Evolutionary conservation across 2,888 invertebrate species (phyloP).

Genomic region (Chloroclysta siterata): DNA sequence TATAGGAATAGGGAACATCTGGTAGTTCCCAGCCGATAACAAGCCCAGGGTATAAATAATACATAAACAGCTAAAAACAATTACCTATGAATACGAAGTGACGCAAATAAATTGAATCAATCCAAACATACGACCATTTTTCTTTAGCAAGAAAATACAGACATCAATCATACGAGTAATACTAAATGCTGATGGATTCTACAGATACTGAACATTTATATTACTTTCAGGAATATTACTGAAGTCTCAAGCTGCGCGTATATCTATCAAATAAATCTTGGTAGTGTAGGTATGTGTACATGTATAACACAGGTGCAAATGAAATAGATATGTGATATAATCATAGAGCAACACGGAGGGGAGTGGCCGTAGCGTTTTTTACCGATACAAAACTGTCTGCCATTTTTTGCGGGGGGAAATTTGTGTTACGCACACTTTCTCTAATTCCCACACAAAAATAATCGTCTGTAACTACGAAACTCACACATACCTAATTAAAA

Average conservation of each 20-base stretch:
- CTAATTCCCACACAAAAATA: too few species aligned
- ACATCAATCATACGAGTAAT: constrained; percentile 21
- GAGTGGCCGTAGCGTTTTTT: too few species aligned
- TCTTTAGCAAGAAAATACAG: constrained; percentile 15
- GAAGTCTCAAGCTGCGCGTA: constrained; percentile 16
- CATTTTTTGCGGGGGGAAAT: too few species aligned
- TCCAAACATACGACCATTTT: constrained; percentile 11
- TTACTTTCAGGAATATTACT: constrained; percentile 18
- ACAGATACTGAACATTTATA: constrained; percentile 19
- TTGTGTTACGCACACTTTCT: too few species aligned
- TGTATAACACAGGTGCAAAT: not conserved
- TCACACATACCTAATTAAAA: too few species aligned
- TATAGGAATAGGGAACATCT: constrained; percentile 39
- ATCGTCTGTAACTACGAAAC: too few species aligned
- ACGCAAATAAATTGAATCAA: constrained; percentile 5
- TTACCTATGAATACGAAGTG: not conserved
- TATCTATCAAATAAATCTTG: constrained; percentile 15
- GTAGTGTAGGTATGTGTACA: not conserved
- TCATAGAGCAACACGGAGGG: too few species aligned
- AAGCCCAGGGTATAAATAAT: too few species aligned
- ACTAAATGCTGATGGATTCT: constrained; percentile 18
- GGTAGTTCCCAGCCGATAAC: constrained; percentile 45
- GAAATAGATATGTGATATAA: too few species aligned
- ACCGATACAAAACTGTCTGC: too few species aligned
- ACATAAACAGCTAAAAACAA: not conserved